Evolutionary conservation across 2,797 vertebrate species (phyloP).

Genomic region (Ambastaia sidthimunki): DNA sequence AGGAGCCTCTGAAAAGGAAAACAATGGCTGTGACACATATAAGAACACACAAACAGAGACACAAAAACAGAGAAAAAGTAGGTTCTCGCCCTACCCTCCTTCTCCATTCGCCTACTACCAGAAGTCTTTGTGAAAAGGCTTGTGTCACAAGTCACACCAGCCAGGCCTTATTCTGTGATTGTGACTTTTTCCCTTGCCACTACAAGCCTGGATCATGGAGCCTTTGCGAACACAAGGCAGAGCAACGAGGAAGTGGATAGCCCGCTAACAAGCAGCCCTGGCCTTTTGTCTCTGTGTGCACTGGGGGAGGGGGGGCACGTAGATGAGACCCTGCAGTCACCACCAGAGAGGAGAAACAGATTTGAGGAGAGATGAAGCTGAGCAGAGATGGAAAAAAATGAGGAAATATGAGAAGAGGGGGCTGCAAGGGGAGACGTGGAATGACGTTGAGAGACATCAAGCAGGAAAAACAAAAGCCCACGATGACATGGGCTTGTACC

Average conservation of each 20-base stretch:
- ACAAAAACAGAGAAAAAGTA: conserved; percentile 63
- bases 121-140: conserved; percentile 72
- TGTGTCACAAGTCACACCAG: conserved; percentile 62
- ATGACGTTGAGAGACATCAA: too few species aligned
- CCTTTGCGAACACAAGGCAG: conserved; percentile 65
- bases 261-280: conserved; percentile 78
- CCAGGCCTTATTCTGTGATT: conserved; percentile 57
- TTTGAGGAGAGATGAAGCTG: conserved; percentile 62
- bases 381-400: conserved; percentile 46
- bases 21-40: conserved; percentile 52
- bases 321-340: conserved; percentile 73
- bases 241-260: conserved; percentile 77
- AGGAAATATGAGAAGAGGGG: conserved; percentile 50
- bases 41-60: conserved; percentile 61
- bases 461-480: conserved; percentile 55
- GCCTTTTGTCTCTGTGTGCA: conserved; percentile 79
- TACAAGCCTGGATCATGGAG: conserved; percentile 57
- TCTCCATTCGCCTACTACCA: conserved; percentile 66
- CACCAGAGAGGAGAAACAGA: conserved; percentile 41
- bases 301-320: conserved; percentile 42
- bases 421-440: conserved; percentile 10
- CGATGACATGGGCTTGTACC: too few species aligned
- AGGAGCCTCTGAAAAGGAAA: conserved; percentile 55
- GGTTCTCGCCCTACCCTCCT: conserved; percentile 72
- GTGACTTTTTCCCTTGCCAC: conserved; percentile 49